Evolutionary conservation across 2,888 invertebrate species (phyloP), one percentile per base, ranked within the genome.

Genomic region (Tetrapedia diversipes): DNA sequence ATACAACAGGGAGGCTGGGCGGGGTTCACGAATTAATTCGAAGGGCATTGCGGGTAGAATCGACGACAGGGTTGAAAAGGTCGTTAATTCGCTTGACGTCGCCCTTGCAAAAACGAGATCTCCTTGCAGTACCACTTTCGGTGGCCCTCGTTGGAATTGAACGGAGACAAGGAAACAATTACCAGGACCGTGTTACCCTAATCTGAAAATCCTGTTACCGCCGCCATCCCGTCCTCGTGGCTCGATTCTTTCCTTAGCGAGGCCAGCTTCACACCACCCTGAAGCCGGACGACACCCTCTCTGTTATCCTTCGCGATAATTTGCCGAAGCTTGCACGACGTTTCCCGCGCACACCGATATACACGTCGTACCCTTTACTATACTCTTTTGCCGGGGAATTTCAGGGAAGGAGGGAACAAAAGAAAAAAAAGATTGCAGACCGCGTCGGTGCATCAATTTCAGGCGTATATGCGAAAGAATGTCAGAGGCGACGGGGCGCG

Each of bases 121-220:
- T 4, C 27, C 56, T 34, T 53, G 45, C 70, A 27, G 70, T 61
- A 47, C 60, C 64, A 43, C 80, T 80, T 76, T 73, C 67, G 8
- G 63, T 37, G 61, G 22, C 57, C 54, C 61, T 79, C 68, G 60
- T 51, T 69, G 56, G 65, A 72, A 80, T 75, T 60, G 80, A 77
- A 79, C 73, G 37, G 71, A 78, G 86, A 86, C 85, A 82, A 72
- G 86, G 84, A 83, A 82, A 86, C 85, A 85, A 85, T 85, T 85
- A 85, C 82, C 77, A 67, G 84, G 67, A 57, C 76, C 86, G 73
- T 85, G 85, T 86, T 85, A 81, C 81, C 80, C 80, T 85, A 85
- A 85, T 85, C 85, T 86, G 79, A 82, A 81, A 85, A 86, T 81
- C 85, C 84, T 85, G 85, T 85, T 85, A 83, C 27, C 57, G 75